Evolutionary conservation across 2,888 invertebrate species (phyloP).

Genomic region (Falcaria lacertinaria): DNA sequence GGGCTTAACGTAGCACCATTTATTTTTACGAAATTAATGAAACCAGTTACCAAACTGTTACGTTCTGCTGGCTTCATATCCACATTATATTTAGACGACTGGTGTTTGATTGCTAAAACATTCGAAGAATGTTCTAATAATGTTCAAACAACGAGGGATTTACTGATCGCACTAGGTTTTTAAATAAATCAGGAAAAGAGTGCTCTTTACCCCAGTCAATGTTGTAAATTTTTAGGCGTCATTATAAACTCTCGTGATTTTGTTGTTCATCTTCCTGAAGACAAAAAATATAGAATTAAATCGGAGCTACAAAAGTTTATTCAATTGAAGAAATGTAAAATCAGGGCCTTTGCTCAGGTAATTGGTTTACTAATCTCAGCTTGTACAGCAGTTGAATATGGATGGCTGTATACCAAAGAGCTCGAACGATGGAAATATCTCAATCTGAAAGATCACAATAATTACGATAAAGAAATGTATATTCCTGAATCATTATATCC

Average conservation of each 20-base stretch:
- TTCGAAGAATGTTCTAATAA: slow-evolving; percentile 6
- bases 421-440: too few relatives aligned
- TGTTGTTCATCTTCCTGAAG: too few relatives aligned
- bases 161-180: slow-evolving; percentile 4
- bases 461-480: too few relatives aligned
- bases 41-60: slow-evolving; percentile 7
- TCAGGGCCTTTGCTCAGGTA: too few relatives aligned
- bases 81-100: slow-evolving; percentile 9
- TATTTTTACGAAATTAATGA: slow-evolving; percentile 10
- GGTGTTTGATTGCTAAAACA: slow-evolving; percentile 4
- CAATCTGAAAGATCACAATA: too few relatives aligned
- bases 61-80: slow-evolving; percentile 7
- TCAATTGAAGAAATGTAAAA: too few relatives aligned
- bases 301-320: too few relatives aligned
- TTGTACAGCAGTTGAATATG: too few relatives aligned
- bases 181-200: background rate
- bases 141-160: slow-evolving; percentile 1
- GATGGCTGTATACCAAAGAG: too few relatives aligned
- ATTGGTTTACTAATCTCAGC: too few relatives aligned
- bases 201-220: background rate
- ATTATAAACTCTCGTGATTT: slow-evolving; percentile 2
- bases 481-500: too few relatives aligned
- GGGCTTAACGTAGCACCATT: slow-evolving; percentile 5
- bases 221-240: slow-evolving; percentile 3
- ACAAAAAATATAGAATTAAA: too few relatives aligned